Evolutionary conservation across 1,140 invertebrate genomes (phyloP).

Genomic region (Dysdera silvatica): DNA sequence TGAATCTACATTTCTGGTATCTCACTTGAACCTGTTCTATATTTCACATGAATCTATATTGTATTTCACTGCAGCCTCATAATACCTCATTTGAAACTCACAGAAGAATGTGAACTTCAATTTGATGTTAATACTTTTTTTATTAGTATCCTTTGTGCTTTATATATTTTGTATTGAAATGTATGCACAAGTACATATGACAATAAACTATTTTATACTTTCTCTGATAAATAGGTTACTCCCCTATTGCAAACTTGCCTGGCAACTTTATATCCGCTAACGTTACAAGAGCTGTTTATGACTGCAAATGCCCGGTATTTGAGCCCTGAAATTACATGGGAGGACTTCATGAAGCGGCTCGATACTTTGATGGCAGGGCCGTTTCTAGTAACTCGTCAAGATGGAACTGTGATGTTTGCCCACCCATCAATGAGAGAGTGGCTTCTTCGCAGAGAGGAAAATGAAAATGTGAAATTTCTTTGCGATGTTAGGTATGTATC

Average conservation of each 20-base stretch:
- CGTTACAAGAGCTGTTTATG: constrained; percentile 82
- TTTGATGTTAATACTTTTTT: neutral
- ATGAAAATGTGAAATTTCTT: constrained; percentile 79
- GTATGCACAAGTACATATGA: too few species aligned
- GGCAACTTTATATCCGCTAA: constrained; percentile 81
- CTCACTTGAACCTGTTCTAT: too few species aligned
- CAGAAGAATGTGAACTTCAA: neutral
- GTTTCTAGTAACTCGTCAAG: constrained; percentile 76
- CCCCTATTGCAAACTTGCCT: constrained; percentile 77
- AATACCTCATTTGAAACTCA: too few species aligned
- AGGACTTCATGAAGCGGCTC: constrained; percentile 77
- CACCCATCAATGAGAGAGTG: constrained; percentile 94
- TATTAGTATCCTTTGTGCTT: neutral
- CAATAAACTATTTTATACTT: constrained; percentile 28
- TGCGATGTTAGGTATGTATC: constrained; percentile 54
- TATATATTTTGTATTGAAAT: neutral
- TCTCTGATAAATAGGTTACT: constrained; percentile 38
- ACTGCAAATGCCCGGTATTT: constrained; percentile 77
- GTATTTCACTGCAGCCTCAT: too few species aligned
- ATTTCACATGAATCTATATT: too few species aligned
- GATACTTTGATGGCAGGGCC: constrained; percentile 59
- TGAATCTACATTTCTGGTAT: too few species aligned
- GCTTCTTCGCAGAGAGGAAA: constrained; percentile 82
- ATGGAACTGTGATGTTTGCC: constrained; percentile 93
- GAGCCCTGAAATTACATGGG: constrained; percentile 67